A percentile compares a stretch with the other conserved stretches of the same genome.
Evolutionary conservation across 1,140 invertebrate genomes (phyloP).

Genomic region (Drosophila hydei): DNA sequence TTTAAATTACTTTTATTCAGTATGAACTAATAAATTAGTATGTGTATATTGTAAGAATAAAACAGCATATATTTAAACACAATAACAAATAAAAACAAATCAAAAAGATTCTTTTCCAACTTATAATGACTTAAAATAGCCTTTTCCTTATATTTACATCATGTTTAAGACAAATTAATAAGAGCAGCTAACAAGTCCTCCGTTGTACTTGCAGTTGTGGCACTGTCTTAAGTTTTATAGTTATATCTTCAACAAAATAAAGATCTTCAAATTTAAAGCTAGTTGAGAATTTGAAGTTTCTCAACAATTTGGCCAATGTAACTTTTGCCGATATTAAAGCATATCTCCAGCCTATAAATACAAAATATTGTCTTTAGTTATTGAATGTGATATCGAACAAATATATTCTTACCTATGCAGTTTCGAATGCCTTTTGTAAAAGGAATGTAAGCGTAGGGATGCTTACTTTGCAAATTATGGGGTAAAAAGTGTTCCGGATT

Average conservation of each 20-base stretch:
- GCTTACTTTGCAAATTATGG: slow-evolving; percentile 57
- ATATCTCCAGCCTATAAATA: slow-evolving; percentile 71
- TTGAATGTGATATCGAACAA: background rate
- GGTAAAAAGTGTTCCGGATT: slow-evolving; percentile 79
- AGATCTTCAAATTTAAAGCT: slow-evolving; percentile 70
- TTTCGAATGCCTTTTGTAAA: slow-evolving; percentile 77
- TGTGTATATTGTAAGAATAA: background rate
- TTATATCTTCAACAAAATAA: slow-evolving; percentile 76
- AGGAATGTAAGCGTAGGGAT: slow-evolving; percentile 76
- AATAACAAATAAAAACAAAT: background rate
- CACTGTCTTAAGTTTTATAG: slow-evolving; percentile 62
- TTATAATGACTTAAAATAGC: background rate
- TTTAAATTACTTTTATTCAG: background rate
- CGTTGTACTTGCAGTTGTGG: slow-evolving; percentile 54
- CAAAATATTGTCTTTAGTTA: too few species aligned
- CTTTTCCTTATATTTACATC: slow-evolving; percentile 7
- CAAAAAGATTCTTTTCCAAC: background rate
- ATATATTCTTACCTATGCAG: slow-evolving; percentile 71
- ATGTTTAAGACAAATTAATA: slow-evolving; percentile 1
- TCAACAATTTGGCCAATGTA: slow-evolving; percentile 65
- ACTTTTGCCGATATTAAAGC: slow-evolving; percentile 72
- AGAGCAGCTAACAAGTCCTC: slow-evolving; percentile 16
- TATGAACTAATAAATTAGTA: background rate
- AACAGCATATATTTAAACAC: background rate
- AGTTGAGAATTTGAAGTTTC: slow-evolving; percentile 69